Evolutionary conservation across 1,140 invertebrate genomes (phyloP).

Genomic region (Ostrea denselamellosa): DNA sequence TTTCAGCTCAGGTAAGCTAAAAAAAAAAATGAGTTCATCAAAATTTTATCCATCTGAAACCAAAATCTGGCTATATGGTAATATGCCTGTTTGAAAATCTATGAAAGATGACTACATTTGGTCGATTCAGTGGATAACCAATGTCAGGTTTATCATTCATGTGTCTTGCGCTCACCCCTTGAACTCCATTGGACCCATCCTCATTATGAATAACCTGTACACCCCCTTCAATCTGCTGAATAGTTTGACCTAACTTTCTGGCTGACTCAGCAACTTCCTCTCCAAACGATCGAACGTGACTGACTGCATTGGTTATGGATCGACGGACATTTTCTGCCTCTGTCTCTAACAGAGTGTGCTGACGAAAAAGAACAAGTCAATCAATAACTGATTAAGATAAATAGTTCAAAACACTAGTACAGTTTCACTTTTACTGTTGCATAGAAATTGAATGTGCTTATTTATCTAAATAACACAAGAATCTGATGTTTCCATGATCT

Average conservation of each 20-base stretch:
- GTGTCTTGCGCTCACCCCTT: slow-evolving; percentile 61
- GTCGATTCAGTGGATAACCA: background rate
- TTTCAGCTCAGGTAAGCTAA: too few species aligned
- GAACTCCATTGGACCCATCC: slow-evolving; percentile 64
- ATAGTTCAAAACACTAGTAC: too few species aligned
- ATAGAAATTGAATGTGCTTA: too few species aligned
- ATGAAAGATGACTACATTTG: background rate
- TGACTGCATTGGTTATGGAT: slow-evolving; percentile 80
- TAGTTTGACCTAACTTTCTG: slow-evolving; percentile 79
- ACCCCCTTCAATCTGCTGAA: slow-evolving; percentile 77
- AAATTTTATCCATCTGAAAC: background rate
- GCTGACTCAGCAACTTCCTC: slow-evolving; percentile 83
- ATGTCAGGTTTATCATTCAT: background rate
- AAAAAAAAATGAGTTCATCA: background rate
- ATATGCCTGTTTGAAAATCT: too few species aligned
- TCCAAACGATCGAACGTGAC: slow-evolving; percentile 82
- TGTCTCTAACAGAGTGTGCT: slow-evolving; percentile 82
- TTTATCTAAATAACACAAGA: too few species aligned
- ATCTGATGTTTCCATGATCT: too few species aligned
- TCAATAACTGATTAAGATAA: too few species aligned
- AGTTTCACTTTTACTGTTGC: too few species aligned
- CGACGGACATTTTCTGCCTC: slow-evolving; percentile 83
- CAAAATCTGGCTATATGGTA: background rate
- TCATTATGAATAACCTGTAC: slow-evolving; percentile 65
- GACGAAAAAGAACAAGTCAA: background rate